Evolutionary conservation across 2,113 vertebrate species (phyloP).

Genomic region (Ondatra zibethicus): DNA sequence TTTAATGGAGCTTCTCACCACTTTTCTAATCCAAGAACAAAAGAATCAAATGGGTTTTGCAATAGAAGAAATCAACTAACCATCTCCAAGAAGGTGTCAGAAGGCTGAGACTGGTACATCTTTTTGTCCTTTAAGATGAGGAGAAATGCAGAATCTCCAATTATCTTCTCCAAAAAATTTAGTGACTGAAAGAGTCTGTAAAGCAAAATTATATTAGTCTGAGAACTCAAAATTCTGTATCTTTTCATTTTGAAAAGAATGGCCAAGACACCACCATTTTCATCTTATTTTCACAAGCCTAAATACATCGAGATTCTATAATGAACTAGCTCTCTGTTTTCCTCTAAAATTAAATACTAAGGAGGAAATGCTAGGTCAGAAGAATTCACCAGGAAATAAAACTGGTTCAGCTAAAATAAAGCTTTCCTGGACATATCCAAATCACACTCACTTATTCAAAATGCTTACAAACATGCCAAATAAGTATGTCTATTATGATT

Average conservation of each 20-base stretch:
- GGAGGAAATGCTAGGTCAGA: background rate
- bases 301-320: background rate
- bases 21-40: constrained; percentile 35
- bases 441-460: background rate
- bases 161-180: constrained; percentile 91
- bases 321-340: background rate
- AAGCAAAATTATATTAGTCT: constrained; percentile 65
- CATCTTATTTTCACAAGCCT: background rate
- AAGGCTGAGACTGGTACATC: constrained; percentile 85
- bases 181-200: constrained; percentile 93
- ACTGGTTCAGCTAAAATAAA: constrained; percentile 4
- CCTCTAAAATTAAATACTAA: background rate
- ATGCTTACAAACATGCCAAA: background rate
- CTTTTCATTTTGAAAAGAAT: constrained; percentile 37
- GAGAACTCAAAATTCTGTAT: background rate
- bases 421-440: background rate
- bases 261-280: background rate
- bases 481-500: background rate
- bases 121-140: constrained; percentile 92
- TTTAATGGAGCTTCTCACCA: background rate
- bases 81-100: constrained; percentile 90
- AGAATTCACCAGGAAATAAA: background rate
- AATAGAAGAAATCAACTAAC: constrained; percentile 84
- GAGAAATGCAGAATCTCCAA: constrained; percentile 91
- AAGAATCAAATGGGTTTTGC: constrained; percentile 9